A percentile compares a stretch with the other conserved stretches of the same genome.
Conservation (phyloP, 2,113 vertebrate species). For the Sigmodon hispidus region DNA sequence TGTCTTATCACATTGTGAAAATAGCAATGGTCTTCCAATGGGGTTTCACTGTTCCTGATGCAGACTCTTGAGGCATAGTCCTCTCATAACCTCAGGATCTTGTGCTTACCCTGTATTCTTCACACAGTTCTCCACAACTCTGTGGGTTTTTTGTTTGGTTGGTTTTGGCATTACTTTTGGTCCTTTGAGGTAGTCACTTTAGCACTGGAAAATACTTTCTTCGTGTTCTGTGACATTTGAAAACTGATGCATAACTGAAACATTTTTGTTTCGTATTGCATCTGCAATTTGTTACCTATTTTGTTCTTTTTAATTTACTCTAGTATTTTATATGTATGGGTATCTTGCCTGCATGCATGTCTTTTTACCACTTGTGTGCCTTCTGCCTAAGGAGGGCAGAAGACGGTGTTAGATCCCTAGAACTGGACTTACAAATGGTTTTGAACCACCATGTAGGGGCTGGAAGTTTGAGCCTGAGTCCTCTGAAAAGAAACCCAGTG, state of each 20-base stretch:
- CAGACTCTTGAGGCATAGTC: background rate
- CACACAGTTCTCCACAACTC: background rate
- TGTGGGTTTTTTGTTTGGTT: background rate
- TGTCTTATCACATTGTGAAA: background rate
- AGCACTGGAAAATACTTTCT: conserved; percentile 36
- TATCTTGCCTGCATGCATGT: background rate
- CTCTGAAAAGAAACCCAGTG: background rate
- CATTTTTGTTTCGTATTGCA: background rate
- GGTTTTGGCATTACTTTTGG: conserved; percentile 29
- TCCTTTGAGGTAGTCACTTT: background rate
- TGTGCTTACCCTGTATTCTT: background rate
- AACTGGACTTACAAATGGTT: background rate
- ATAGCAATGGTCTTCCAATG: background rate
- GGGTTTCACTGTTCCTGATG: background rate
- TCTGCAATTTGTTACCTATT: background rate
- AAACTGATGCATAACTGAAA: conserved; percentile 1
- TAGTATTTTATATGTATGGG: background rate
- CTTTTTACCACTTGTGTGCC: background rate
- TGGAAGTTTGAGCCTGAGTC: background rate
- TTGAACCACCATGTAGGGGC: too few relatives aligned
- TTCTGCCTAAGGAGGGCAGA: background rate
- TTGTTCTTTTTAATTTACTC: background rate
- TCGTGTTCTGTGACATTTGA: conserved; percentile 40
- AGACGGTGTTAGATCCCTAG: background rate
- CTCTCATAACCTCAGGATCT: background rate